Conservation (phyloP, 2,113 vertebrate genomes). For the Physeter macrocephalus region DNA sequence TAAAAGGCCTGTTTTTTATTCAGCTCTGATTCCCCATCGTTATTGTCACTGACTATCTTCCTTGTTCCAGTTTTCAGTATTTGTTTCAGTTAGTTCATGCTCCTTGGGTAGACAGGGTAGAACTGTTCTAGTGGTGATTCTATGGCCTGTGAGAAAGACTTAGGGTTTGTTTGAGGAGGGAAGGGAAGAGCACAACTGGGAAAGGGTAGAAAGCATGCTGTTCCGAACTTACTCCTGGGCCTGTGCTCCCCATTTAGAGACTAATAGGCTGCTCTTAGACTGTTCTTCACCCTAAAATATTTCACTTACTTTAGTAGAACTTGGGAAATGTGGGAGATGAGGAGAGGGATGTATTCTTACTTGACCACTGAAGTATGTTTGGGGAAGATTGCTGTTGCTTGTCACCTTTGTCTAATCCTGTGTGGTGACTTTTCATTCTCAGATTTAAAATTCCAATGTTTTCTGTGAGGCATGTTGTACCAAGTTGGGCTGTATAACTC, state of each 20-base stretch:
- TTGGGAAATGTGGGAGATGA: neutral
- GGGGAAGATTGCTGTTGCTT: conserved; percentile 5
- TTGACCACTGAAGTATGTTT: neutral
- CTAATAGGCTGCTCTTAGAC: neutral
- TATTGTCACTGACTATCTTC: neutral
- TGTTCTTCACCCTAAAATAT: neutral
- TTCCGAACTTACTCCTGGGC: neutral
- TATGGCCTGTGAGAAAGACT: neutral
- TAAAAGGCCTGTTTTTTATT: neutral
- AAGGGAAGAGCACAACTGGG: neutral
- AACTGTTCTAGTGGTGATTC: neutral
- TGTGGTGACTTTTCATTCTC: conserved; percentile 43
- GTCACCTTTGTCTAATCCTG: conserved; percentile 54
- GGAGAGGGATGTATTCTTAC: neutral
- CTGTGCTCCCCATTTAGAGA: neutral
- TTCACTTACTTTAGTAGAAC: conserved; percentile 6
- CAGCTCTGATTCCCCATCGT: neutral
- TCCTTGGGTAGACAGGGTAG: neutral
- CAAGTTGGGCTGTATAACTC: conserved; percentile 57
- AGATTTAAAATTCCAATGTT: conserved; percentile 46
- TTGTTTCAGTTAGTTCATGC: neutral
- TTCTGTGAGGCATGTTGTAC: conserved; percentile 51
- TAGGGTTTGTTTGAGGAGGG: neutral
- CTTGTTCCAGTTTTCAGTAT: neutral
- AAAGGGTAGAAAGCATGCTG: neutral